These are phyloP conservation scores for Agriopis aurantiaria DNA, from an alignment of 2,888 invertebrate species.

Conservation along the genomic window DNA sequence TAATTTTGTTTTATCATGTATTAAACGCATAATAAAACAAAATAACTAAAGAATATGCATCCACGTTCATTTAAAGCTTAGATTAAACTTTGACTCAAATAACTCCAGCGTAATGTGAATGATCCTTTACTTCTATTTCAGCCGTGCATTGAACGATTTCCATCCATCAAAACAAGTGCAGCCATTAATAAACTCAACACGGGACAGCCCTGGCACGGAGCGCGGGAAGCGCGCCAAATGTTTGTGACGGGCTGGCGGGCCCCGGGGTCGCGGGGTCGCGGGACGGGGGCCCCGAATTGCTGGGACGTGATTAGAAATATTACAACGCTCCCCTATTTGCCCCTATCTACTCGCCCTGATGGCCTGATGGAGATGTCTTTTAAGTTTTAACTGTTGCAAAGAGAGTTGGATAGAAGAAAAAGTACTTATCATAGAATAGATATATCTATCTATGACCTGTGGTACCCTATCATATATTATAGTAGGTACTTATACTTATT, in stretches of 20 bases:
- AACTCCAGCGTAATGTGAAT: not conserved
- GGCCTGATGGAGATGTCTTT: constrained; percentile 22
- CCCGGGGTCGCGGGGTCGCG: constrained; percentile 56
- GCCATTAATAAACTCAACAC: constrained; percentile 25
- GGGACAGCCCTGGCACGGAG: constrained; percentile 55
- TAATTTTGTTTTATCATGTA: too few relatives aligned
- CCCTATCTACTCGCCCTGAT: constrained; percentile 24
- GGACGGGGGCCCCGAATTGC: constrained; percentile 54
- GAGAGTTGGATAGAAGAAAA: not conserved
- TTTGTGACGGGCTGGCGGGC: constrained; percentile 64
- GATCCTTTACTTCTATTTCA: constrained; percentile 7
- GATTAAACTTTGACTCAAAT: not conserved
- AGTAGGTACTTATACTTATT: too few relatives aligned
- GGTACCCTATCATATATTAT: too few relatives aligned
- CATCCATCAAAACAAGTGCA: constrained; percentile 26
- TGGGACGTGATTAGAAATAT: constrained; percentile 70
- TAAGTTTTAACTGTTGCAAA: not conserved
- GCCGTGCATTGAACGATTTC: constrained; percentile 18
- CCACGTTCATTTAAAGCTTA: too few relatives aligned
- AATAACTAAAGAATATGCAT: too few relatives aligned
- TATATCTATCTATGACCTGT: too few relatives aligned
- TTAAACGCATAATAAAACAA: too few relatives aligned
- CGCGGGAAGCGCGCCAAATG: constrained; percentile 77
- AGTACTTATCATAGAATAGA: too few relatives aligned
- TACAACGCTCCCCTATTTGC: constrained; percentile 22